These are phyloP conservation scores for Polypterus bichir DNA, from an alignment of 2,113 vertebrate genomes.

Conservation along the genomic window DNA sequence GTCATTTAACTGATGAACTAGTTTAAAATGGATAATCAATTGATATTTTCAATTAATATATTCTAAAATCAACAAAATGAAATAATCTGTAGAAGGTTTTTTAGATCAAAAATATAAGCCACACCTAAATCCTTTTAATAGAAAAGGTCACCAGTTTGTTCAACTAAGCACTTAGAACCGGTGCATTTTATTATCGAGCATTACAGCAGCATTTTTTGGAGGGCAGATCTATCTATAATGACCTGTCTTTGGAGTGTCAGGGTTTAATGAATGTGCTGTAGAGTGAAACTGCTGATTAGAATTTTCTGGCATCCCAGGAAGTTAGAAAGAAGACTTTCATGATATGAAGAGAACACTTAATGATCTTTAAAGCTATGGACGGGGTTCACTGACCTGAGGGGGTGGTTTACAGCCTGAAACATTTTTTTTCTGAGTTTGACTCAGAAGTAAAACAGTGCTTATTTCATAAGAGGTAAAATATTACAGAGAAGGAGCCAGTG, in stretches of 20 bases:
- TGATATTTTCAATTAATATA: no score
- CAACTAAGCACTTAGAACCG: constrained; percentile 68
- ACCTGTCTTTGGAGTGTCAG: constrained; percentile 56
- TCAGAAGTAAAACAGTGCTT: neutral
- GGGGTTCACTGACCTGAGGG: constrained; percentile 1
- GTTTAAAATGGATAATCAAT: no score
- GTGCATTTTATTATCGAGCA: constrained; percentile 65
- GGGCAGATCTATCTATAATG: constrained; percentile 63
- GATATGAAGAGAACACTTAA: constrained; percentile 1
- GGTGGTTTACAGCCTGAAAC: neutral
- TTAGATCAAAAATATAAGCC: no score
- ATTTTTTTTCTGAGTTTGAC: neutral
- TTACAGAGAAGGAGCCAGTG: no score
- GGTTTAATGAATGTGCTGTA: constrained; percentile 58
- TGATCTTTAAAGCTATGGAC: neutral
- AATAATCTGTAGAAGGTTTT: no score
- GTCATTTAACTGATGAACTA: no score
- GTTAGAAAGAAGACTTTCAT: constrained; percentile 31
- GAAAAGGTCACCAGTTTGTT: constrained; percentile 61
- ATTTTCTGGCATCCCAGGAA: constrained; percentile 39
- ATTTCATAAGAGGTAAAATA: neutral
- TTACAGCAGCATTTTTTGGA: constrained; percentile 59
- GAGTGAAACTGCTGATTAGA: constrained; percentile 62
- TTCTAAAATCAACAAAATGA: no score
- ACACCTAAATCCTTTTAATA: constrained; percentile 39